A percentile compares a stretch with the other conserved stretches of the same genome.
Evolutionary conservation across 1,140 invertebrate species (phyloP).

Genomic region (Pemphigus obesinymphae): DNA sequence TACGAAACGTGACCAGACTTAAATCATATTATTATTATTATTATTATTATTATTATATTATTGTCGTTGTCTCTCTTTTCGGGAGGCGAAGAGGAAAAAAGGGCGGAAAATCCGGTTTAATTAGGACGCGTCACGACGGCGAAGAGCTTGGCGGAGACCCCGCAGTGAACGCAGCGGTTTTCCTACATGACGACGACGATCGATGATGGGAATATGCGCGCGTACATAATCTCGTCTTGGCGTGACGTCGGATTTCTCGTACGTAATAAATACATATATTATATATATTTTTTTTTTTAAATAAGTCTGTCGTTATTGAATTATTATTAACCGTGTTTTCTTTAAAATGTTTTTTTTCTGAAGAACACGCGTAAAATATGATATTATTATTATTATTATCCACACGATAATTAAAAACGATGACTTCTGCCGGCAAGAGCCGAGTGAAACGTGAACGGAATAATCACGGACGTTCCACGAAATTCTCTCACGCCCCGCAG

Average conservation of each 20-base stretch:
- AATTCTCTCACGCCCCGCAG: too few relatives aligned
- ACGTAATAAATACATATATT: neutral
- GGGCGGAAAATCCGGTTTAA: conserved; percentile 37
- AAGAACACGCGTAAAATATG: neutral
- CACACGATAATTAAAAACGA: neutral
- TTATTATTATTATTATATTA: conserved; percentile 14
- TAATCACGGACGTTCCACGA: too few relatives aligned
- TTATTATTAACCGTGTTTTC: neutral
- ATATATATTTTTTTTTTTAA: too few relatives aligned
- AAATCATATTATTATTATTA: too few relatives aligned
- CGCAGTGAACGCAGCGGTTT: conserved; percentile 13
- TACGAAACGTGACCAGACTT: conserved; percentile 35
- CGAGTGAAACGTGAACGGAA: too few relatives aligned
- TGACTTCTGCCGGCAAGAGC: conserved; percentile 34
- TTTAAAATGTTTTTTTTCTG: neutral
- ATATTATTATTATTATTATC: too few relatives aligned
- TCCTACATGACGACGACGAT: too few relatives aligned
- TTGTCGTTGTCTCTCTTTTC: neutral
- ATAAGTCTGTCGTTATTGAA: conserved; percentile 17
- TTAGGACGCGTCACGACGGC: conserved; percentile 30
- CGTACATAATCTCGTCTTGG: neutral
- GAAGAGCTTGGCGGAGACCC: neutral
- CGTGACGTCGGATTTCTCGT: neutral
- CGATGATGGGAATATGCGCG: neutral
- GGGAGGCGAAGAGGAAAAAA: neutral